Percentiles rank a stretch among this genome's conserved stretches.
phyloP scores from a whole-genome alignment of 2,113 vertebrate species.

The Chaetodon trifascialis region DNA sequence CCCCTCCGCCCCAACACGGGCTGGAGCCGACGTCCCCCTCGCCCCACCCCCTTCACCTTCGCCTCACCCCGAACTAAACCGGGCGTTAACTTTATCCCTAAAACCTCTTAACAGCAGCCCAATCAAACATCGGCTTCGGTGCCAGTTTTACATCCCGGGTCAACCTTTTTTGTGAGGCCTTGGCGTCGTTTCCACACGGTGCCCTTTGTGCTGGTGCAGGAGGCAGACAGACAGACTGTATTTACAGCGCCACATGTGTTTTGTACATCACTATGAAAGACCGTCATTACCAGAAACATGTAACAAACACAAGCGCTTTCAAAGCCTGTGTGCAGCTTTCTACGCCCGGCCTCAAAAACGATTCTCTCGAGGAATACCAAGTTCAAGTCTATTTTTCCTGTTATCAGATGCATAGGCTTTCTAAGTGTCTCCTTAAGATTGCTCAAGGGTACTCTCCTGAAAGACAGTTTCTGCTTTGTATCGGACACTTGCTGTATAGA shows the following conservation, averaged over 20 bases:
- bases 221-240: background rate
- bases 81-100: slow-evolving; percentile 22
- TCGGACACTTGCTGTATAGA: background rate
- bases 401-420: background rate
- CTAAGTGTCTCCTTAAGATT: background rate
- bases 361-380: background rate
- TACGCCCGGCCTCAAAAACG: background rate
- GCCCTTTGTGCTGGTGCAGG: background rate
- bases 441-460: background rate
- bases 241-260: background rate
- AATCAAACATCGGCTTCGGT: slow-evolving; percentile 17
- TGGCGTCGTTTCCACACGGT: background rate
- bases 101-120: slow-evolving; percentile 16
- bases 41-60: slow-evolving; percentile 20
- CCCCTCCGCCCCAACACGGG: slow-evolving; percentile 9
- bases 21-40: background rate
- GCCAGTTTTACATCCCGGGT: background rate
- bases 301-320: background rate
- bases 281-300: background rate
- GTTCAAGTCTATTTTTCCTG: background rate
- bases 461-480: background rate
- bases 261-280: background rate
- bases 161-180: background rate
- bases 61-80: slow-evolving; percentile 39
- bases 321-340: background rate